Evolutionary conservation across 2,797 vertebrate genomes (phyloP), one percentile per base, ranked within the genome.

Genomic region (Acanthornis magna): DNA sequence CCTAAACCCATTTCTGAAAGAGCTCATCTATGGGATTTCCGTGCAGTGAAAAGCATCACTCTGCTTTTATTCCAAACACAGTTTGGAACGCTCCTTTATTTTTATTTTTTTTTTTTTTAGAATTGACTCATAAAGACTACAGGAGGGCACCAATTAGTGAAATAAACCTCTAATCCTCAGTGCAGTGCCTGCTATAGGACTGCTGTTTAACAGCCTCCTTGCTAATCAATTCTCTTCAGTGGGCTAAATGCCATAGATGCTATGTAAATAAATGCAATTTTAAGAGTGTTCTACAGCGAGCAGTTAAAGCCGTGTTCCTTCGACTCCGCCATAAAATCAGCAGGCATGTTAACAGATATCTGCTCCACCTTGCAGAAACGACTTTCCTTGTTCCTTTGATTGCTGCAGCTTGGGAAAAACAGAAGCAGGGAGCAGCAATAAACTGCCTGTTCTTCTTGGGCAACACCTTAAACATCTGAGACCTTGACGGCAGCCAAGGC

Each of bases 191-290:
- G 88, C 84, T 92, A 65, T 62, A 92, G 88, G 84, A 95, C 51
- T 91, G 93, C 94, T 96, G 91, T 89, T 96, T 95, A 96, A 94
- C 93, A 96, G 91, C 88, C 88, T 96, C 81, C 86, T 92, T 66
- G 77, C 88, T 97, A 96, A 97, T 97, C 97, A 96, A 53, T 96
- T 96, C 90, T 96, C 95, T 96, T 97, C 94, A 97, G 93, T 75
- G 84, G 87, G 89, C 79, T 96, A 93, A 96, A 94, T 84, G 86
- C 94, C 91, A 72, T 75, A 88, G 88, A 95, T 88, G 79, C 71
- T 91, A 84, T 91, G 95, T 95, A 97, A 97, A 97, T 96, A 96
- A 93, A 92, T 96, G 93, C 82, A 87, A 95, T 88, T 91, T 95
- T 94, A 91, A 92, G 94, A 78, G 91, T 32, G 80, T 73, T 97